These are phyloP conservation scores for Euphydryas editha DNA, from an alignment of 2,888 invertebrate genomes.

Conservation along the genomic window DNA sequence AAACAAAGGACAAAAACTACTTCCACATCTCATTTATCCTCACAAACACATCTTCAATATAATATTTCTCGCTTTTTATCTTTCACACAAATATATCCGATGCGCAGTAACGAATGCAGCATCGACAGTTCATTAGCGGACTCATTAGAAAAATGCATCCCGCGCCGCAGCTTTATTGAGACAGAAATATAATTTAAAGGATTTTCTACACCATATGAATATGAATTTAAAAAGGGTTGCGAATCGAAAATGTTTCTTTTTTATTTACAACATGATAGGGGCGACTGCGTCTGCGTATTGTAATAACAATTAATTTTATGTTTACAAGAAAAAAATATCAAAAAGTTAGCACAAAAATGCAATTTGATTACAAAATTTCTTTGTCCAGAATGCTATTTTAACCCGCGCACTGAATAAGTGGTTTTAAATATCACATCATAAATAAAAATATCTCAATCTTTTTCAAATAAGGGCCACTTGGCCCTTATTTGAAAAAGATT, in stretches of 20 bases:
- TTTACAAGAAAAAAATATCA: too few species aligned
- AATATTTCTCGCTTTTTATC: background rate
- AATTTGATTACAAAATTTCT: too few species aligned
- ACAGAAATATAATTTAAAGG: constrained; percentile 22
- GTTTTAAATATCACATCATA: too few species aligned
- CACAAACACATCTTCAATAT: background rate
- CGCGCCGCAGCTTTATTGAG: constrained; percentile 21
- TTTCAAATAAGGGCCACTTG: too few species aligned
- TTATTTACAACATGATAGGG: too few species aligned
- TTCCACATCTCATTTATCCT: background rate
- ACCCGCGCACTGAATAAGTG: too few species aligned
- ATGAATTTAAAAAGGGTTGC: background rate
- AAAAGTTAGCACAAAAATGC: too few species aligned
- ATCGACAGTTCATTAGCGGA: constrained; percentile 33
- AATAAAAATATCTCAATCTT: too few species aligned
- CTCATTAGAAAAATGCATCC: constrained; percentile 30
- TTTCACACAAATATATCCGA: background rate
- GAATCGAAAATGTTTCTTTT: background rate
- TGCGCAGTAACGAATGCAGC: constrained; percentile 6
- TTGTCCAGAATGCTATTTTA: too few species aligned
- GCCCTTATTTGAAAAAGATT: too few species aligned
- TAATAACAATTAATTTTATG: too few species aligned
- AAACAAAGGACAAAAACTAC: background rate
- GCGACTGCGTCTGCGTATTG: too few species aligned
- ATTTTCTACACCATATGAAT: background rate